phyloP scores from a whole-genome alignment of 2,888 invertebrate genomes.

The Thymelicus lineola region DNA sequence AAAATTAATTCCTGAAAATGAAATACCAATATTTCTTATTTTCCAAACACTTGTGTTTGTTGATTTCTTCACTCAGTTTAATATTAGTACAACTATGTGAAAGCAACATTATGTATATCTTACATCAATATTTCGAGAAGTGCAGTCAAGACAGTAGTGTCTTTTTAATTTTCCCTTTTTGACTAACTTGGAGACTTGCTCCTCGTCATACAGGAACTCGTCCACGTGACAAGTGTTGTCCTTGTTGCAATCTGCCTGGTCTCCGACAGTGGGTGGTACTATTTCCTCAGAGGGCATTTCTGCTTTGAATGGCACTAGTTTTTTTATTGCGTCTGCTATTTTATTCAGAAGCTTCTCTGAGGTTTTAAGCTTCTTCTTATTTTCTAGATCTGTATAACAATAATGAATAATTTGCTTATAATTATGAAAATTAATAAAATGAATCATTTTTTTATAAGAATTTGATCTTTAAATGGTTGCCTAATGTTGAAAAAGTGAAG shows the following conservation, averaged over 20 bases:
- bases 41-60: no score
- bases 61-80: no score
- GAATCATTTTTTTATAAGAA: no score
- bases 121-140: slow-evolving; percentile 68
- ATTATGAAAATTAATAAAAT: no score
- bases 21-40: not conserved
- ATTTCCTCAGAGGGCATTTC: slow-evolving; percentile 73
- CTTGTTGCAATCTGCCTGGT: slow-evolving; percentile 82
- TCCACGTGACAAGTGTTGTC: slow-evolving; percentile 83
- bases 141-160: slow-evolving; percentile 70
- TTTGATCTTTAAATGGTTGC: no score
- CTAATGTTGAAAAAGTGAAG: no score
- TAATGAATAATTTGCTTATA: not conserved
- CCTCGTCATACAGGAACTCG: slow-evolving; percentile 89
- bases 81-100: no score
- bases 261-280: slow-evolving; percentile 68
- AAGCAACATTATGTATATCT: no score
- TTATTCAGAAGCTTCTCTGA: slow-evolving; percentile 62
- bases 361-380: slow-evolving; percentile 55
- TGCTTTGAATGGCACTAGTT: slow-evolving; percentile 69
- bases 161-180: slow-evolving; percentile 65
- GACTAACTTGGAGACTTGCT: slow-evolving; percentile 80
- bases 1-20: slow-evolving; percentile 78
- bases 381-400: slow-evolving; percentile 67
- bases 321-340: slow-evolving; percentile 67